Conservation (phyloP, 2,888 invertebrate species). For the Chrysolina haemoptera region DNA sequence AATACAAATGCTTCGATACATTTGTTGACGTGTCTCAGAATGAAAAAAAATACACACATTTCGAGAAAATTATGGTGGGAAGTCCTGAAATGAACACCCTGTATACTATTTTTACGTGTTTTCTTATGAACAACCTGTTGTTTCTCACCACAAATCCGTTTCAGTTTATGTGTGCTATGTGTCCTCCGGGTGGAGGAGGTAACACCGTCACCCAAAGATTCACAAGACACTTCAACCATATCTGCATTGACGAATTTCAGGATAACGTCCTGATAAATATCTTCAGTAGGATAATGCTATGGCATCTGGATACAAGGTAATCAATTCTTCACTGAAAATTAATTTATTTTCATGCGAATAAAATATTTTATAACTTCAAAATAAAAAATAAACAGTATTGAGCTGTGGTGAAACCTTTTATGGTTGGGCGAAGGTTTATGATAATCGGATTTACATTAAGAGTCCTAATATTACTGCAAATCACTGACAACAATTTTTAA, state of each 20-base stretch:
- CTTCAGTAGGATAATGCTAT: constrained; percentile 91
- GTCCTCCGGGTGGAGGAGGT: constrained; percentile 82
- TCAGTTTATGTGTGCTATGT: constrained; percentile 90
- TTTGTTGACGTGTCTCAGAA: no score
- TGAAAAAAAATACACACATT: no score
- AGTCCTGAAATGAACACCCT: no score
- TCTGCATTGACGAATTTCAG: constrained; percentile 91
- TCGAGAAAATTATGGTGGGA: no score
- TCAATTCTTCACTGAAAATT: background rate
- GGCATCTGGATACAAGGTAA: constrained; percentile 95
- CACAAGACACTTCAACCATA: constrained; percentile 87
- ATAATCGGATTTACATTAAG: background rate
- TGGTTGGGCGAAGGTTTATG: background rate
- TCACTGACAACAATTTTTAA: no score
- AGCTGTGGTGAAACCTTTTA: no score
- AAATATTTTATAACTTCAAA: no score
- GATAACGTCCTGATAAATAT: constrained; percentile 88
- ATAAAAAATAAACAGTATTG: background rate
- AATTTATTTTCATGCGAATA: background rate
- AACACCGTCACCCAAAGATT: constrained; percentile 90
- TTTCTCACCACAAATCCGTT: constrained; percentile 56
- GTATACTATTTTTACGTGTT: no score
- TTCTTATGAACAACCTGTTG: background rate
- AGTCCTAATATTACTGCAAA: no score
- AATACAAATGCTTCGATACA: no score